Base-by-base conservation (phyloP, 1,140 invertebrate genomes). In the Drosophila kepulauana region DNA sequence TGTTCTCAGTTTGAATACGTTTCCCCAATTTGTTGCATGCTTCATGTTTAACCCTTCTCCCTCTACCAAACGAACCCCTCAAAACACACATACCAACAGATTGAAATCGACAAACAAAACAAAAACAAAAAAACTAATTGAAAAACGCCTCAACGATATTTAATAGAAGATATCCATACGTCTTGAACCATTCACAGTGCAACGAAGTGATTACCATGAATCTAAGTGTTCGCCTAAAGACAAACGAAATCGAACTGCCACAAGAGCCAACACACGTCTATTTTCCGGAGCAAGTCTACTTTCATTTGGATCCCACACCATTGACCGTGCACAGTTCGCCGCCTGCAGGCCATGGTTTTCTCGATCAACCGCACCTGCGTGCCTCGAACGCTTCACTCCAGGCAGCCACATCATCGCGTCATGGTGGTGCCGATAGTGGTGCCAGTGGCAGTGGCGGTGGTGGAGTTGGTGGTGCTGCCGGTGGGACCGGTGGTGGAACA, bases 161-260 rank as follows among this genome's bases (percentile, higher is more conserved):
- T 52, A 66, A 46, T 52, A 25, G 10, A 1, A 1, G 33, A 38
- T 15, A 8, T 38, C 35, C 35, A 38, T 38, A n/a, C 64, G 51
- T 73, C 6, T 57, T 62, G 28, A 15, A 38, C 4, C 58, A 30
- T 45, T 52, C 43, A n/a, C 80, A 88, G 84, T 89, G 84, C 85
- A 89, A 81, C 65, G 90, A 92, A 91, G 81, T 93, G 69, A 92
- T 92, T 71, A 93, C 93, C 63, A 93, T 93, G 91, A 92, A 93
- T 91, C 88, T 93, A 80, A 93, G 94, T 87, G 93, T 94, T 68
- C 92, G 93, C 69, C 92, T 94, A 66, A 93, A 93, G 89, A 93
- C 94, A 78, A 93, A 93, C 46, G 93, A 93, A 78, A 87, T 93
- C 69, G 93, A 93, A 82, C 92, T 94, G 85, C 92, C 93, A 73